Conservation (phyloP, 2,888 invertebrate species). For the Limnephilus lunatus region DNA sequence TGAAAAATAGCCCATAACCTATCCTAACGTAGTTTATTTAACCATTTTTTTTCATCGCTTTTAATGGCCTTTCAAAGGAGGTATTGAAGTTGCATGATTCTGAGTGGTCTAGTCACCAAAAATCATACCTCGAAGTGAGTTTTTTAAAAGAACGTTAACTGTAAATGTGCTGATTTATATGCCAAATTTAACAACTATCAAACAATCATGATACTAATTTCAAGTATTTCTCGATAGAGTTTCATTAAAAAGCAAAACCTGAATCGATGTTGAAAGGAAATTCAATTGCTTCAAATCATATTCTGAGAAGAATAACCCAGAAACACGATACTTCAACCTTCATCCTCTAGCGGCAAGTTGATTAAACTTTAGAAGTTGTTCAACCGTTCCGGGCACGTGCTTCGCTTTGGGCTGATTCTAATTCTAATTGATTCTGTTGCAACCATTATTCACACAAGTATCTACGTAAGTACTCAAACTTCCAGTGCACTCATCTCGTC, state of each 20-base stretch:
- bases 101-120: too few species aligned
- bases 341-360: neutral
- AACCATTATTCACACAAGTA: slow-evolving; percentile 47
- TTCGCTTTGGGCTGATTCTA: slow-evolving; percentile 35
- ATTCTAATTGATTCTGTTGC: slow-evolving; percentile 50
- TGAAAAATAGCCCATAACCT: too few species aligned
- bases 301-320: neutral
- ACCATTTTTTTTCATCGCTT: too few species aligned
- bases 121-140: too few species aligned
- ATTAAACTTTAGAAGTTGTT: slow-evolving; percentile 32
- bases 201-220: neutral
- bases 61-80: too few species aligned
- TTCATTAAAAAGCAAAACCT: neutral
- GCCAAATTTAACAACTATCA: neutral
- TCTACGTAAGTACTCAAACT: neutral
- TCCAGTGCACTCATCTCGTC: slow-evolving; percentile 39
- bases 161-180: neutral
- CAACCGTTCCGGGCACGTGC: slow-evolving; percentile 34
- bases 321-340: neutral
- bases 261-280: neutral
- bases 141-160: neutral
- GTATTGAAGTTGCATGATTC: too few species aligned
- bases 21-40: too few species aligned
- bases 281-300: neutral
- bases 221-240: neutral